Base-by-base conservation (phyloP, 2,113 vertebrate genomes). In the Zootoca vivipara region DNA sequence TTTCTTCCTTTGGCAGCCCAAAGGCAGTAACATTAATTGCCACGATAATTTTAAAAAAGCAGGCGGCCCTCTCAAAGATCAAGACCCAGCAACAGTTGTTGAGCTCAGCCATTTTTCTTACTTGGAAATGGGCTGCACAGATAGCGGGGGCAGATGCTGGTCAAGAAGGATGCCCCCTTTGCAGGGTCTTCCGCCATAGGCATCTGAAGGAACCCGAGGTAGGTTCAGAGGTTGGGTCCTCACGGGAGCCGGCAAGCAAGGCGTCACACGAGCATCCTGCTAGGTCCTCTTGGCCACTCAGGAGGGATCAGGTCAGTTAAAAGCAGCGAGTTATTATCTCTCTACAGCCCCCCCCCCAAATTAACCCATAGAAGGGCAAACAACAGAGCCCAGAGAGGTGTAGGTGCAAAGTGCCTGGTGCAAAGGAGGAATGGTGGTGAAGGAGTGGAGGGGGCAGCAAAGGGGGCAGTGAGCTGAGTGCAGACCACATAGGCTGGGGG, bases 371-470 rank as follows among this genome's bases (percentile, higher is more conserved):
- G 12, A 64, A 65, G 33, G 24, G 6, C 20, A 65, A 80, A 75
- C n/a, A 83, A 88, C 58, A 77, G 26, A 20, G 40, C 40, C 67
- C 62, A 28, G 33, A 38, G 16, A 52, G 16, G 62, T 2, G 5
- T 4, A 52, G 46, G 26, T 83, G 67, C 88, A 85, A 85, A 89
- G 75, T 85, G 74, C 72, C n/a, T 38, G 62, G 81, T 88, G 80
- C 90, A 87, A 24, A 52, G 82, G 82, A 38, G 35, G 64, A 30
- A 3, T 18, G 22, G 18, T 46, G 42, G 8, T 1, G 42, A 46
- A 46, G 46, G 46, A 2, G 10, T 52, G 13, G 52, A 58, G 42
- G 52, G 52, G 42, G 20, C 64, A n/a, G 24, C 30, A 24, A 40
- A 15, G 26, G 26, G 35, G 12, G 30, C 3, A 35, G 16, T 64